Percentiles rank a stretch among this genome's conserved stretches.
Conservation (phyloP, 2,797 vertebrate species). For the Phoxinus dragarum region DNA sequence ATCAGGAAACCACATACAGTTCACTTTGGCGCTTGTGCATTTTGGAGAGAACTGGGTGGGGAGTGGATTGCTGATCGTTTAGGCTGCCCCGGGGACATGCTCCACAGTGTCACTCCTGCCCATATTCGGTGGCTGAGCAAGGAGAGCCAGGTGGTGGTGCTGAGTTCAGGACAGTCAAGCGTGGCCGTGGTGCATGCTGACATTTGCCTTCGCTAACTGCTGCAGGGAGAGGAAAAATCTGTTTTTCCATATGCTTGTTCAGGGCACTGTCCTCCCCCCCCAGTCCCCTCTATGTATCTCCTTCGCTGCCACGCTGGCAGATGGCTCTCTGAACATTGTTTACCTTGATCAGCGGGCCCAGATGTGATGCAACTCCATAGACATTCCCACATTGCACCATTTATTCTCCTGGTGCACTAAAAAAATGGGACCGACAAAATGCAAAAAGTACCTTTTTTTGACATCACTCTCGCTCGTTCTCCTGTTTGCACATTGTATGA, state of each 20-base stretch:
- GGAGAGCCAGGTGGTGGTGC: conserved; percentile 99
- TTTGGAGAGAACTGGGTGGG: conserved; percentile 60
- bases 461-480: background rate
- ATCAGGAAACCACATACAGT: background rate
- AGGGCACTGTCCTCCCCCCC: conserved; percentile 81
- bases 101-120: conserved; percentile 90
- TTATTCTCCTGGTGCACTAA: conserved; percentile 57
- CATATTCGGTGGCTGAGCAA: conserved; percentile 95
- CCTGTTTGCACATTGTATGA: background rate
- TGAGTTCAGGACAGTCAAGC: conserved; percentile 93
- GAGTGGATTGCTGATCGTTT: conserved; percentile 80
- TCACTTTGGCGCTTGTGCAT: conserved; percentile 32
- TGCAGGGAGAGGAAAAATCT: conserved; percentile 98
- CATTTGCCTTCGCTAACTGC: conserved; percentile 93
- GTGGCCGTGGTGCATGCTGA: conserved; percentile 82
- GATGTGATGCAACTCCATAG: conserved; percentile 84
- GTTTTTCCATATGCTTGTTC: conserved; percentile 99
- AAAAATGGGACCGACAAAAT: background rate
- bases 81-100: conserved; percentile 86
- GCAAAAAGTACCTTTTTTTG: background rate
- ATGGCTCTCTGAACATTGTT: conserved; percentile 98
- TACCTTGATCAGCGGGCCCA: conserved; percentile 95
- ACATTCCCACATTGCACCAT: conserved; percentile 72
- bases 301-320: conserved; percentile 86
- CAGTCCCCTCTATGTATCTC: conserved; percentile 80